These are phyloP conservation scores for Microplitis demolitor DNA, from an alignment of 1,140 invertebrate genomes.

Conservation along the genomic window DNA sequence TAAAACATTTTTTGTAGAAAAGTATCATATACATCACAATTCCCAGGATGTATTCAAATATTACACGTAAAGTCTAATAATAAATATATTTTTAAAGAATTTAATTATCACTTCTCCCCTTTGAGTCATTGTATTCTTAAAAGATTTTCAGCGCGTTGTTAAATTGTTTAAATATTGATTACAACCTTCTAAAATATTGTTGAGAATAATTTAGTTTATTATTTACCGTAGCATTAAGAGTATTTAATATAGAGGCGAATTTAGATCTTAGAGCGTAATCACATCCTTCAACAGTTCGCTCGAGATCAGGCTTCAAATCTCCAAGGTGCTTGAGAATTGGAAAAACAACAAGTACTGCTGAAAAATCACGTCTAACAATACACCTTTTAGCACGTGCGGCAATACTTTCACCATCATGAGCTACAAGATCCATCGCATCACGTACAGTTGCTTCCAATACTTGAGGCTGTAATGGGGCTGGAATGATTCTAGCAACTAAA, in stretches of 20 bases:
- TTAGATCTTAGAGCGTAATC: conserved; percentile 73
- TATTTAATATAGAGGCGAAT: conserved; percentile 75
- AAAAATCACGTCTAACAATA: conserved; percentile 81
- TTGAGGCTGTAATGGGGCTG: conserved; percentile 76
- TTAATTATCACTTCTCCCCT: too few species aligned
- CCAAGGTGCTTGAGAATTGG: conserved; percentile 84
- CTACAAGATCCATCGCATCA: conserved; percentile 83
- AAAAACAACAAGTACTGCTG: conserved; percentile 82
- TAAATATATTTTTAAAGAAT: too few species aligned
- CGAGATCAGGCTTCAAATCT: conserved; percentile 82
- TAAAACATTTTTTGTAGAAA: too few species aligned
- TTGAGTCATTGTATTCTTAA: too few species aligned
- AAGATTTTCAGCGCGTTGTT: too few species aligned
- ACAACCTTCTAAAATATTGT: too few species aligned
- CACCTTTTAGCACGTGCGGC: conserved; percentile 78
- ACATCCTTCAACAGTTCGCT: conserved; percentile 76
- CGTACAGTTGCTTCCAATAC: conserved; percentile 86
- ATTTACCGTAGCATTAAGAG: conserved; percentile 74
- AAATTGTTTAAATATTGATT: too few species aligned
- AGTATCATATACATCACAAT: too few species aligned
- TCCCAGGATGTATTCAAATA: too few species aligned
- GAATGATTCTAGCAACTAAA: conserved; percentile 83
- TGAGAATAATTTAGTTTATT: neutral
- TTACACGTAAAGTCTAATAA: too few species aligned
- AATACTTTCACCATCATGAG: conserved; percentile 84